Conservation (phyloP, 2,888 invertebrate genomes). For the Agrilus mali region DNA sequence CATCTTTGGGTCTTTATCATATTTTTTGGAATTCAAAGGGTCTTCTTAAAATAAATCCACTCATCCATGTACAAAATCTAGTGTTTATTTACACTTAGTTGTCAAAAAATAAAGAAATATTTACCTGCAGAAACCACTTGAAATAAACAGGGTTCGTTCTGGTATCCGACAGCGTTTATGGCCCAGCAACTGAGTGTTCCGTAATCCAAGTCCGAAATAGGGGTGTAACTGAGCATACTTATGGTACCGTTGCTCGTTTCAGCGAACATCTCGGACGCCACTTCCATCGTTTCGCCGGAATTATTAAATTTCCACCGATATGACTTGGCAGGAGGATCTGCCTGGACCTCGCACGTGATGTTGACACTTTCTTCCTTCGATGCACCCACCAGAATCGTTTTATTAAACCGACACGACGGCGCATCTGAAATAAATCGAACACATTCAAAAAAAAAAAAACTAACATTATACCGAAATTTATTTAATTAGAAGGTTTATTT, state of each 20-base stretch:
- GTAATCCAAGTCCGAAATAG: conserved; percentile 61
- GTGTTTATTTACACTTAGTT: too few species aligned
- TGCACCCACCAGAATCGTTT: conserved; percentile 74
- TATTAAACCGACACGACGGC: conserved; percentile 66
- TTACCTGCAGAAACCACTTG: conserved; percentile 82
- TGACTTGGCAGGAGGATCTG: conserved; percentile 79
- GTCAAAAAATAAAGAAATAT: conserved; percentile 17
- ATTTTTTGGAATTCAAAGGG: too few species aligned
- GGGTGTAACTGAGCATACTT: conserved; percentile 51
- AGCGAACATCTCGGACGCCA: conserved; percentile 60
- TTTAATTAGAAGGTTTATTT: too few species aligned
- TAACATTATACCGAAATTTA: too few species aligned
- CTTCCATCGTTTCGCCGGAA: conserved; percentile 78
- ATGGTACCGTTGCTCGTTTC: conserved; percentile 62
- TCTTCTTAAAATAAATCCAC: too few species aligned
- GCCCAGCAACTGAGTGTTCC: conserved; percentile 82
- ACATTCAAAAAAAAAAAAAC: neutral
- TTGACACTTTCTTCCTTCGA: conserved; percentile 77
- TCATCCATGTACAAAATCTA: neutral
- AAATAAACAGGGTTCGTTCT: conserved; percentile 73
- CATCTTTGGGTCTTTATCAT: too few species aligned
- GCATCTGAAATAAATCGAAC: conserved; percentile 47
- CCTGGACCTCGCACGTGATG: conserved; percentile 80
- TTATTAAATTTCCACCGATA: conserved; percentile 94
- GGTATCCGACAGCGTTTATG: conserved; percentile 70